These are phyloP conservation scores for Ibidorhyncha struthersii DNA, from an alignment of 2,113 vertebrate species.

Conservation along the genomic window DNA sequence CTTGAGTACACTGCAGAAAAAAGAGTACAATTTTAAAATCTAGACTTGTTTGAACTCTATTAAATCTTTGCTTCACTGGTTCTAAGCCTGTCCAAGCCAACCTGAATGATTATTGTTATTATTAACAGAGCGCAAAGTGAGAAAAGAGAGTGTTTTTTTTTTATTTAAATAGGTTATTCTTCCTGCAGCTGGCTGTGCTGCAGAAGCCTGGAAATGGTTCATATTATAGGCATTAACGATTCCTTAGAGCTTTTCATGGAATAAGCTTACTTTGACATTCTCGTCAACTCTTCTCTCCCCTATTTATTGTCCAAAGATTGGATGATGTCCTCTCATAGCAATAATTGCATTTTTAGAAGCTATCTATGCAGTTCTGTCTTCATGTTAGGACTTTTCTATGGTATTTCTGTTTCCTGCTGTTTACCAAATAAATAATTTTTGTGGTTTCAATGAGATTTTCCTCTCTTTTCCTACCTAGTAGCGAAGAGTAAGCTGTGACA, in stretches of 20 bases:
- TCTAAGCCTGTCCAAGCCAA: slow-evolving; percentile 29
- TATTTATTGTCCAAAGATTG: not conserved
- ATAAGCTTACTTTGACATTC: slow-evolving; percentile 8
- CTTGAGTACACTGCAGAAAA: not conserved
- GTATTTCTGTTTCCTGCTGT: not conserved
- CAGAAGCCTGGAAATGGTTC: slow-evolving; percentile 20
- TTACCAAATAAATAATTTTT: not conserved
- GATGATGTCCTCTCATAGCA: not conserved
- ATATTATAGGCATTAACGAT: not conserved
- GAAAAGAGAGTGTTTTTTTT: not conserved
- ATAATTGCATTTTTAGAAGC: not conserved
- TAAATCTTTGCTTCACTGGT: slow-evolving; percentile 43
- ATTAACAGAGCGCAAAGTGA: slow-evolving; percentile 7
- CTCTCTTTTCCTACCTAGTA: not conserved
- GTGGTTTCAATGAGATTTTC: not conserved
- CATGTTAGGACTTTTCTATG: not conserved
- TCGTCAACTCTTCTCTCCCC: not conserved
- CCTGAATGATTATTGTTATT: slow-evolving; percentile 51
- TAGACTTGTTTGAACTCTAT: slow-evolving; percentile 11
- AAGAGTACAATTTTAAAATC: not conserved
- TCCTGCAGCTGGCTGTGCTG: slow-evolving; percentile 9
- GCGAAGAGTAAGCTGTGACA: not conserved
- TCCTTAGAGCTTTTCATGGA: slow-evolving; percentile 21
- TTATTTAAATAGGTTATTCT: slow-evolving; percentile 39
- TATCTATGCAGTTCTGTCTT: not conserved